Base-by-base conservation (phyloP, 2,888 invertebrate genomes). In the Melanargia galathea region DNA sequence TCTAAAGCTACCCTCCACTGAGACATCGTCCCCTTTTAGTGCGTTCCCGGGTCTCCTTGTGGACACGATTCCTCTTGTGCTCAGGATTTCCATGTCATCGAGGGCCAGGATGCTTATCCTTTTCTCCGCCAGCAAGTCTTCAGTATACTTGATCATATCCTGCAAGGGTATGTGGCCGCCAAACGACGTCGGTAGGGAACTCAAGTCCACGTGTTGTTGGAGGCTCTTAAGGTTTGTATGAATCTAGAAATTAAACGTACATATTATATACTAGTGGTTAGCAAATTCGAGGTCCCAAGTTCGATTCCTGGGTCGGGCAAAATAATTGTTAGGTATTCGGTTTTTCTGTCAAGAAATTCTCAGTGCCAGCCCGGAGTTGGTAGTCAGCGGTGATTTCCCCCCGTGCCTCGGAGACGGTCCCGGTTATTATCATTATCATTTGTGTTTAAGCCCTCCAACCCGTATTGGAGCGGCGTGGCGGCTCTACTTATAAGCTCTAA, bases 111-210 rank as follows among this genome's bases (percentile, higher is more conserved):
- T 75, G 16, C 90, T 82, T 22, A 94, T 92, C 55, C 94, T 87
- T 71, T 94, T 94, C 3, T 90, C 87, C 5, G 85, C 80, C 35
- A 96, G 76, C 71, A 96, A 93, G 40, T 92, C 86, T 72, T 93
- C 93, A 87, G 95, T 96, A 71, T 92, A 86, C 55, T 92, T 91
- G 13, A 96, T 92, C 95, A 97, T 96, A 68, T 95, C 94, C 26
- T 93, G 89, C 78, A 94, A 86, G 8, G 95, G 93, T 73, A 96
- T 93, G 4, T 88, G 84, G 1, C 96, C 96, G 0, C 96, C 96
- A 77, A 95, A 94, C 72, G 94, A 94, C 26, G 92, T 89, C 0
- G 97, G 96, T 46, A 97, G 86, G 65, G 95, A 94, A 11, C 90
- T 88, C 0, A 88, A 74, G 70, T 94, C 94, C 2, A 96, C 81